Percentiles rank a stretch among this genome's conserved stretches.
phyloP scores from a whole-genome alignment of 2,113 vertebrate genomes.

The Vidua macroura region DNA sequence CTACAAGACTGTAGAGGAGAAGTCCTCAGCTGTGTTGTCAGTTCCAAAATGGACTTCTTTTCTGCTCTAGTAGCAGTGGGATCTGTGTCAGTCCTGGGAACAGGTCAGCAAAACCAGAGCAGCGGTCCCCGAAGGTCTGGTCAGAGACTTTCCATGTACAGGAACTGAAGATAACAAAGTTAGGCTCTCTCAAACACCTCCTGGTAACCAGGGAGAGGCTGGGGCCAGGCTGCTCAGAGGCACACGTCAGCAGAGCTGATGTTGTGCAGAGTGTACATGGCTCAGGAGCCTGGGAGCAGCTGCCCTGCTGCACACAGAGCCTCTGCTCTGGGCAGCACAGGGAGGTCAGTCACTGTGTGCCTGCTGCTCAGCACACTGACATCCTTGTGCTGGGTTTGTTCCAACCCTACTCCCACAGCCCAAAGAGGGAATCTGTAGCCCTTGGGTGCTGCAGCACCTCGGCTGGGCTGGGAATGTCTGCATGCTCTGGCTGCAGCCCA shows the following conservation, averaged over 20 bases:
- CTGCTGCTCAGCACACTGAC: neutral
- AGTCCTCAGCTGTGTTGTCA: neutral
- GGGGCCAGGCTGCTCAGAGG: neutral
- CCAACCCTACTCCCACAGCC: neutral
- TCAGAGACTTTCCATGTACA: neutral
- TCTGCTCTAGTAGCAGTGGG: neutral
- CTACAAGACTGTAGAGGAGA: neutral
- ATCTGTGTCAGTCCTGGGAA: neutral
- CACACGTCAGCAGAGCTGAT: neutral
- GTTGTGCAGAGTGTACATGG: neutral
- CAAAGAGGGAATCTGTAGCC: neutral
- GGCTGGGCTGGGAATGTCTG: neutral
- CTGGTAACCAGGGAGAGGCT: neutral
- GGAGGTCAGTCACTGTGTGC: neutral
- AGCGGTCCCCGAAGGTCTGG: accelerated
- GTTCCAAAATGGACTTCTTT: neutral
- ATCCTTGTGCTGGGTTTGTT: neutral
- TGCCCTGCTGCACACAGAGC: neutral
- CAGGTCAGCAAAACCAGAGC: neutral
- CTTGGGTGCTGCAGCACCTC: neutral
- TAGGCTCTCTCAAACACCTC: neutral
- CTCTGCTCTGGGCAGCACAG: neutral
- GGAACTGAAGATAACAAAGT: neutral
- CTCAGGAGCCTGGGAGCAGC: neutral
- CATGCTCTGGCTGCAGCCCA: neutral